phyloP scores from a whole-genome alignment of 2,888 invertebrate genomes.

The Oasisia sp. region DNA sequence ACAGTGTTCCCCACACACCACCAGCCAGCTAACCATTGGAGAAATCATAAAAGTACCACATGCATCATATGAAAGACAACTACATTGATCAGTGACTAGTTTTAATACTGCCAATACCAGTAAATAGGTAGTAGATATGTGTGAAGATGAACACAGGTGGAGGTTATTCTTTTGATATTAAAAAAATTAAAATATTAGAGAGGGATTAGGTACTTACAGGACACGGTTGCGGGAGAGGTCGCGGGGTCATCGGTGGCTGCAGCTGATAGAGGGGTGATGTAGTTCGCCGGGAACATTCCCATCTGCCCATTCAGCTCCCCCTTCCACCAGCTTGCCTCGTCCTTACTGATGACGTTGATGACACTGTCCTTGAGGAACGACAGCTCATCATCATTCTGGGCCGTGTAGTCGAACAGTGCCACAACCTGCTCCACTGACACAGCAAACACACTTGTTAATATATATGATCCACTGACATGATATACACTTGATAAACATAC shows the following conservation, averaged over 20 bases:
- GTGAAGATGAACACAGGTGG: no score
- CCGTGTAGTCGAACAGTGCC: conserved; percentile 60
- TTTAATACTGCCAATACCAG: neutral
- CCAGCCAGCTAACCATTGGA: neutral
- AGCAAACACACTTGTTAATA: conserved; percentile 1
- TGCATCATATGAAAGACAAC: neutral
- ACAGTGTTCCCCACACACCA: neutral
- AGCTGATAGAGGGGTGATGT: conserved; percentile 74
- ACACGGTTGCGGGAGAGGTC: neutral
- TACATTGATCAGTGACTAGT: neutral
- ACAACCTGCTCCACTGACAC: conserved; percentile 77
- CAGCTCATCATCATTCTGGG: conserved; percentile 63
- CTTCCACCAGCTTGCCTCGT: conserved; percentile 97
- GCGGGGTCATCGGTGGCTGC: conserved; percentile 24
- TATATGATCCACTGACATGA: neutral
- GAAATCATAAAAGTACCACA: neutral
- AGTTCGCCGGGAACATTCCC: conserved; percentile 95
- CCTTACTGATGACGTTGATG: conserved; percentile 76
- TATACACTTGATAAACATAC: neutral
- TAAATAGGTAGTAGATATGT: no score
- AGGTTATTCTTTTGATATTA: neutral
- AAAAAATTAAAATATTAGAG: neutral
- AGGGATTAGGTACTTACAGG: neutral
- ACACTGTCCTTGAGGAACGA: conserved; percentile 62
- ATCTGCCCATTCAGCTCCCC: conserved; percentile 87